A percentile compares a stretch with the other conserved stretches of the same genome.
These are phyloP conservation scores for Nebria salina DNA, from an alignment of 2,888 invertebrate genomes.

Conservation along the genomic window DNA sequence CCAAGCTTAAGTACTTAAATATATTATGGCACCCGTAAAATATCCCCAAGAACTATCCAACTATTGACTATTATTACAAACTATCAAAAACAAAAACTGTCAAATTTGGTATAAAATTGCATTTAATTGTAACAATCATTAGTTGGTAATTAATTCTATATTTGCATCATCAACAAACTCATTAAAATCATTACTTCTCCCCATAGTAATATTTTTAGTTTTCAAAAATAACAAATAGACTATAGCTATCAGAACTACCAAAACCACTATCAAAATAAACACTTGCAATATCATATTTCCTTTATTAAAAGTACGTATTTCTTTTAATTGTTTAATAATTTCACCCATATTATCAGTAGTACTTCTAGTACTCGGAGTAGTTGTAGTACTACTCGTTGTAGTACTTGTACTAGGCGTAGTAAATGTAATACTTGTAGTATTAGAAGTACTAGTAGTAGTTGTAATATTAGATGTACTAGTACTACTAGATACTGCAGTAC, in stretches of 20 bases:
- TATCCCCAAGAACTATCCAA: too few species aligned
- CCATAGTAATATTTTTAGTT: conserved; percentile 15
- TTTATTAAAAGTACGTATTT: conserved; percentile 32
- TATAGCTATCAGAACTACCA: conserved; percentile 27
- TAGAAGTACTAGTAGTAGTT: not conserved
- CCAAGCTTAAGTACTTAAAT: too few species aligned
- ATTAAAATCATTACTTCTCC: conserved; percentile 4
- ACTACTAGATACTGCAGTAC: not conserved
- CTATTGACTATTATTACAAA: too few species aligned
- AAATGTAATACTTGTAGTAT: conserved; percentile 10
- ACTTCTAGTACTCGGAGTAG: conserved; percentile 3
- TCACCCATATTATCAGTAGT: conserved; percentile 10
- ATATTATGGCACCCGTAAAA: too few species aligned
- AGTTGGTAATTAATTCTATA: conserved; percentile 14
- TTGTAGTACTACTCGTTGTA: not conserved
- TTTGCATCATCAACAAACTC: conserved; percentile 30
- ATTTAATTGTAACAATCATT: not conserved
- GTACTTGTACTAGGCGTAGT: conserved; percentile 13
- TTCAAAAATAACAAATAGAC: conserved; percentile 40
- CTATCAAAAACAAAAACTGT: too few species aligned
- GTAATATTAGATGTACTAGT: not conserved
- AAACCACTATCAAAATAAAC: conserved; percentile 27
- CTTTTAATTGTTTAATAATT: conserved; percentile 30
- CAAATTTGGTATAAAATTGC: too few species aligned
- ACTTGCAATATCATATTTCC: conserved; percentile 40